A percentile compares a stretch with the other conserved stretches of the same genome.
These are phyloP conservation scores for Rhogogaster chlorosoma DNA, from an alignment of 2,888 invertebrate genomes.

Conservation along the genomic window DNA sequence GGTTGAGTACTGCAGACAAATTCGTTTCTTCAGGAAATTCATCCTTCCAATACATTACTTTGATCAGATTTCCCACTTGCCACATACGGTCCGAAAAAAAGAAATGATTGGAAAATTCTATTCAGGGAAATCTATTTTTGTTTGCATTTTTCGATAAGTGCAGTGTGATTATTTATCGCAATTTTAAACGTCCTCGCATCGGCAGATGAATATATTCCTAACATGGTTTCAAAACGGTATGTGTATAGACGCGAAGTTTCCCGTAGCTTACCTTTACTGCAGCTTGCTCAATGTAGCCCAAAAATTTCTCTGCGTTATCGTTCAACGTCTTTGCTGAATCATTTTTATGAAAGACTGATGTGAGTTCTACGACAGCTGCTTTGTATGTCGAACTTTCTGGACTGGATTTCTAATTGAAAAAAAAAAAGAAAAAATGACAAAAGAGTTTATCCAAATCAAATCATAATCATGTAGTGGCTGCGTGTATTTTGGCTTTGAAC, in stretches of 20 bases:
- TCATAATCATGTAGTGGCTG: neutral
- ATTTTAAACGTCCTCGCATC: no score
- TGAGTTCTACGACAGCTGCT: constrained; percentile 64
- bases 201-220: no score
- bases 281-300: constrained; percentile 54
- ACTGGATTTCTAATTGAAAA: neutral
- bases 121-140: no score
- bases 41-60: neutral
- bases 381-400: constrained; percentile 53
- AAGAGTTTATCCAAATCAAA: neutral
- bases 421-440: neutral
- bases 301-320: constrained; percentile 53
- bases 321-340: constrained; percentile 42
- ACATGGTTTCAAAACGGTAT: no score
- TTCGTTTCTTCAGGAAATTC: neutral
- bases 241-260: no score
- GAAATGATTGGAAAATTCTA: neutral
- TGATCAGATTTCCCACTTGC: neutral
- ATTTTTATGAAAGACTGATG: constrained; percentile 38
- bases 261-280: constrained; percentile 48
- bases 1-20: neutral
- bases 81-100: neutral
- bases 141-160: no score
- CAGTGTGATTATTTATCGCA: no score
- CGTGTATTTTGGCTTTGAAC: neutral